phyloP scores from a whole-genome alignment of 2,888 invertebrate genomes.

The Listrodromus nycthemerus region DNA sequence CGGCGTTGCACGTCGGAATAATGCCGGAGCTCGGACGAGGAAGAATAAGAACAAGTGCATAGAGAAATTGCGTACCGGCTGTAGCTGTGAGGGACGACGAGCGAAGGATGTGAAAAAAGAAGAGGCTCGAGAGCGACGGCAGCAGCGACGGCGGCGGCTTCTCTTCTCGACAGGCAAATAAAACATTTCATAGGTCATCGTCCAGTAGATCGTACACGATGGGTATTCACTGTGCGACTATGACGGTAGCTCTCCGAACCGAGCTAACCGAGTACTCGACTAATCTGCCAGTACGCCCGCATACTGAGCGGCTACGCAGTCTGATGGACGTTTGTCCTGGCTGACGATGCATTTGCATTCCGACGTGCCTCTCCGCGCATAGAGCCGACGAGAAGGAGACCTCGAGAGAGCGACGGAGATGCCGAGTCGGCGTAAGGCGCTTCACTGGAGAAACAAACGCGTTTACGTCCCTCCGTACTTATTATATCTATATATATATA shows the following conservation, averaged over 20 bases:
- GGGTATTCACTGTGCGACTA: constrained; percentile 18
- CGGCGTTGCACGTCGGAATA: constrained; percentile 31
- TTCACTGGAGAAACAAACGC: constrained; percentile 45
- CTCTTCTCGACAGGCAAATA: constrained; percentile 24
- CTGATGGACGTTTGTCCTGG: constrained; percentile 63
- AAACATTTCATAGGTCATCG: constrained; percentile 61
- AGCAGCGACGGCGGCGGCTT: background rate
- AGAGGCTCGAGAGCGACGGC: background rate
- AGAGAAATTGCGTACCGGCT: constrained; percentile 31
- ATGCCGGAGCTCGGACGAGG: constrained; percentile 14
- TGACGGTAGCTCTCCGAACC: constrained; percentile 30
- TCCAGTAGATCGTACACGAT: constrained; percentile 23
- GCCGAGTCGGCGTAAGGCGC: constrained; percentile 38
- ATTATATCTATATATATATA: constrained; percentile 40
- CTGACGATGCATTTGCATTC: constrained; percentile 65
- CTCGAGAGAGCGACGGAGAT: constrained; percentile 4
- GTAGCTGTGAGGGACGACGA: background rate
- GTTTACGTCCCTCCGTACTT: background rate
- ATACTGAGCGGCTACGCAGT: constrained; percentile 65
- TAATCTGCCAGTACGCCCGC: constrained; percentile 67
- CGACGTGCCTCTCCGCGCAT: constrained; percentile 40
- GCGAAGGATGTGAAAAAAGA: constrained; percentile 28
- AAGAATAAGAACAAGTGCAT: constrained; percentile 38
- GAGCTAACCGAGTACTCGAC: constrained; percentile 58
- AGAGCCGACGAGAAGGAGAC: constrained; percentile 1